A percentile compares a stretch with the other conserved stretches of the same genome.
Conservation (phyloP, 2,797 vertebrate genomes). For the Acanthurus tractus region DNA sequence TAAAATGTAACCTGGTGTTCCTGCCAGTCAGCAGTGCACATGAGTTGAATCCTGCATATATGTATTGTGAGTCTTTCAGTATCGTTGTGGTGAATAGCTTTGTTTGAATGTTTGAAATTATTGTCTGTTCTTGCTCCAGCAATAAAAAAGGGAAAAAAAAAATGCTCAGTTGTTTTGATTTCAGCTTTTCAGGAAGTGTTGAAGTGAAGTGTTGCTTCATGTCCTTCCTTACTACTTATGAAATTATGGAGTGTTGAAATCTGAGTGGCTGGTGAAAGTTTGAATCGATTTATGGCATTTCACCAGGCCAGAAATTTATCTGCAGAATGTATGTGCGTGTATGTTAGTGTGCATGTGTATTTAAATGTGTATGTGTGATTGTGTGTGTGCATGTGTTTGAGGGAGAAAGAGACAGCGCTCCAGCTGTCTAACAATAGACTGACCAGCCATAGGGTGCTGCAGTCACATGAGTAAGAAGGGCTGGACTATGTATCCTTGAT, state of each 20-base stretch:
- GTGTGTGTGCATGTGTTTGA: constrained; percentile 16
- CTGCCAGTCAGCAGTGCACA: constrained; percentile 34
- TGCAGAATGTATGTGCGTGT: constrained; percentile 34
- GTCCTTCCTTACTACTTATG: constrained; percentile 24
- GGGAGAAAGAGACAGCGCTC: constrained; percentile 5
- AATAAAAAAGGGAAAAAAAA: constrained; percentile 82
- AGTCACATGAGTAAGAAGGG: constrained; percentile 83
- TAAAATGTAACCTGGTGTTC: constrained; percentile 17
- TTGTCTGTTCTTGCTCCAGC: constrained; percentile 88
- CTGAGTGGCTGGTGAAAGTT: constrained; percentile 49
- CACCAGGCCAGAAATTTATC: constrained; percentile 37
- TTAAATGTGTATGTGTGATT: constrained; percentile 11
- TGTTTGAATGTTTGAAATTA: constrained; percentile 82
- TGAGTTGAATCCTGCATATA: constrained; percentile 30
- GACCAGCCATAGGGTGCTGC: constrained; percentile 71
- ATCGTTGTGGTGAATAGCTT: constrained; percentile 76
- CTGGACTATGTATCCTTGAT: constrained; percentile 79
- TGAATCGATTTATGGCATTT: constrained; percentile 40
- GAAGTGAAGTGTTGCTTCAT: constrained; percentile 1
- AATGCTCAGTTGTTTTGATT: constrained; percentile 30
- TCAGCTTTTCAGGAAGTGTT: background rate
- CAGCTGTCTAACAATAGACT: constrained; percentile 84
- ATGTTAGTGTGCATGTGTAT: background rate
- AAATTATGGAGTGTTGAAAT: constrained; percentile 56
- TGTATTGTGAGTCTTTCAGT: constrained; percentile 72